phyloP scores from a whole-genome alignment of 1,140 invertebrate genomes.

The Lucilia sericata region DNA sequence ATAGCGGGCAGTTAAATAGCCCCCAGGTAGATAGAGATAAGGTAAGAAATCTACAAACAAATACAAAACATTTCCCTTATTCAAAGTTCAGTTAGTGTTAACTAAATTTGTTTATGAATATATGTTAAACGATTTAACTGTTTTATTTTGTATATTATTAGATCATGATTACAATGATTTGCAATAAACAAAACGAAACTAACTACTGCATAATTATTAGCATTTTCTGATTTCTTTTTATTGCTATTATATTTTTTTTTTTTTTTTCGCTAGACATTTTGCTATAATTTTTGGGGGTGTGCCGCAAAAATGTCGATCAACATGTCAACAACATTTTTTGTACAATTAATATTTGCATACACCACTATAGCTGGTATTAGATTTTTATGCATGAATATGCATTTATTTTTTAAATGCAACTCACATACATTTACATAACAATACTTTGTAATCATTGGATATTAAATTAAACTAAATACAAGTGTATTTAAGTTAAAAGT shows the following conservation, averaged over 20 bases:
- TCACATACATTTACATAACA: neutral
- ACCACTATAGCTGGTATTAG: neutral
- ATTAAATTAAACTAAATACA: conserved; percentile 7
- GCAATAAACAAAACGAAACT: neutral
- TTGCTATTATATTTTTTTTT: neutral
- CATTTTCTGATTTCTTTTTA: neutral
- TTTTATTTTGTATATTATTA: neutral
- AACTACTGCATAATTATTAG: conserved; percentile 34
- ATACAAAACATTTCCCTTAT: neutral
- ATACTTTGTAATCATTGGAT: neutral
- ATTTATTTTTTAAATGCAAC: neutral
- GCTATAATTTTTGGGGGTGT: conserved; percentile 27
- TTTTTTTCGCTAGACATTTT: neutral
- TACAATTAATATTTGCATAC: neutral
- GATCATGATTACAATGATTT: conserved; percentile 23
- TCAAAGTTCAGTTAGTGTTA: neutral
- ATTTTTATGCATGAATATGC: neutral
- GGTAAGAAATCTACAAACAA: neutral
- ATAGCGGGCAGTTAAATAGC: neutral
- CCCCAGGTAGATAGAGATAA: too few species aligned
- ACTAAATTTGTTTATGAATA: too few species aligned
- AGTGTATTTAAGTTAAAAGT: neutral
- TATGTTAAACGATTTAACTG: neutral
- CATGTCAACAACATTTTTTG: conserved; percentile 38
- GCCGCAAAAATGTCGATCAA: conserved; percentile 41